A percentile compares a stretch with the other conserved stretches of the same genome.
Evolutionary conservation across 2,888 invertebrate genomes (phyloP).

Genomic region (Pollenia griseotomentosa): DNA sequence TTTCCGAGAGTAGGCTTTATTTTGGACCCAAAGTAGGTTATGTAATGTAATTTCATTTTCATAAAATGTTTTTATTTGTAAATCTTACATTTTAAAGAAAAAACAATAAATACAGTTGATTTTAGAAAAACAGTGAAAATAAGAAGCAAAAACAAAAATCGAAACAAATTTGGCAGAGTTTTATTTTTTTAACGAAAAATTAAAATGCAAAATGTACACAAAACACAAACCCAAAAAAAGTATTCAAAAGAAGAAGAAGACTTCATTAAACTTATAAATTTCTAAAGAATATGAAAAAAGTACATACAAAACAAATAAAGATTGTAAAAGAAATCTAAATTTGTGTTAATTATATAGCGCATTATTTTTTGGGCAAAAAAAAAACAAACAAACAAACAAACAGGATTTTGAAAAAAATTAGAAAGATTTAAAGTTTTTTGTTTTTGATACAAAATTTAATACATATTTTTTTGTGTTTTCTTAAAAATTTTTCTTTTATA

Average conservation of each 20-base stretch:
- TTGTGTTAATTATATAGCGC: slow-evolving; percentile 31
- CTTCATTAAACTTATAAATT: background rate
- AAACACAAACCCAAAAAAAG: no score
- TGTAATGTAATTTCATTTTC: slow-evolving; percentile 5
- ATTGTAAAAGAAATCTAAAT: slow-evolving; percentile 4
- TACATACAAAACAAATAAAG: background rate
- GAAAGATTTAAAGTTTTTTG: background rate
- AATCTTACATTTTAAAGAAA: slow-evolving; percentile 1
- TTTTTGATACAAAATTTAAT: slow-evolving; percentile 61
- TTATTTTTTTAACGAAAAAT: no score
- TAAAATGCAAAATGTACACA: no score
- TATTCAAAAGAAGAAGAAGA: no score
- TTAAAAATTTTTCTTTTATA: background rate
- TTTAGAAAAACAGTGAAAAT: slow-evolving; percentile 8
- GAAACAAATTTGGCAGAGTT: background rate
- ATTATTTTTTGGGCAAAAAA: slow-evolving; percentile 28
- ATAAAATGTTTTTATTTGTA: slow-evolving; percentile 11
- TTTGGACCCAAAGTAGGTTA: no score
- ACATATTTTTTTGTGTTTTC: slow-evolving; percentile 38
- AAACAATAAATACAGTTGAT: slow-evolving; percentile 1
- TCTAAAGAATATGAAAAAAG: background rate
- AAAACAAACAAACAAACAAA: background rate
- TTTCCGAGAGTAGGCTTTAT: no score
- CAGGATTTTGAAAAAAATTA: background rate
- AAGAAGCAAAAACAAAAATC: background rate